These are phyloP conservation scores for Nemopilema nomurai DNA, from an alignment of 30 jellyfish, hydroid and myxozoan species.

Conservation along the genomic window DNA sequence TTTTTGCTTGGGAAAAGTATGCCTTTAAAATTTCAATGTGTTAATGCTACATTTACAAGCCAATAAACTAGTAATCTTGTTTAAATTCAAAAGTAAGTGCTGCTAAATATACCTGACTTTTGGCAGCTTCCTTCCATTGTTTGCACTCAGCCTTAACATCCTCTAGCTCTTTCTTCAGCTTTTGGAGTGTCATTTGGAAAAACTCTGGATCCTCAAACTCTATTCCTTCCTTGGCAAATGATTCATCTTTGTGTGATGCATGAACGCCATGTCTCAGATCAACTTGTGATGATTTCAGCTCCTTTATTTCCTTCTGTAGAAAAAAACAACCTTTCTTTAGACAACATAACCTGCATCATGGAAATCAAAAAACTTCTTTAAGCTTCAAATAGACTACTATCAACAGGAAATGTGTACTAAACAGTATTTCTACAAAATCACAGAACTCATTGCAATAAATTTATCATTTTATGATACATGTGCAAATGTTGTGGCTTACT, in stretches of 20 bases:
- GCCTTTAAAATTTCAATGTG: too few species aligned
- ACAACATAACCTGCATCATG: too few species aligned
- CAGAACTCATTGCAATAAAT: too few species aligned
- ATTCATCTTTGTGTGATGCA: slow-evolving; percentile 31
- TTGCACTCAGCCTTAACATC: slow-evolving; percentile 57
- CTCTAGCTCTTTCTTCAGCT: slow-evolving; percentile 33
- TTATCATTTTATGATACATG: too few species aligned
- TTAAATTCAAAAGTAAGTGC: neutral
- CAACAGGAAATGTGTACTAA: too few species aligned
- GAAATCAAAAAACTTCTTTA: too few species aligned
- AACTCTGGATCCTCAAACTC: slow-evolving; percentile 70
- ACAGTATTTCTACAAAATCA: too few species aligned
- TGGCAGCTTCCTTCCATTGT: slow-evolving; percentile 76
- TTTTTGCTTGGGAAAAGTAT: too few species aligned
- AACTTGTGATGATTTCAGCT: slow-evolving; percentile 37
- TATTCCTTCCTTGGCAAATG: slow-evolving; percentile 58
- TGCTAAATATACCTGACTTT: slow-evolving; percentile 44
- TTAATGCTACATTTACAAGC: too few species aligned
- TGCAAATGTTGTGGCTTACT: too few species aligned
- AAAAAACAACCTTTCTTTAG: too few species aligned
- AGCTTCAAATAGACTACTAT: neutral
- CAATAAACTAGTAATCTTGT: neutral
- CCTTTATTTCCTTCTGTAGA: slow-evolving; percentile 49
- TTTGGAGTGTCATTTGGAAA: slow-evolving; percentile 38
- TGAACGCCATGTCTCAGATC: slow-evolving; percentile 21